Base-by-base conservation (phyloP, 2,797 vertebrate genomes). In the Enteromius fasciolatus region DNA sequence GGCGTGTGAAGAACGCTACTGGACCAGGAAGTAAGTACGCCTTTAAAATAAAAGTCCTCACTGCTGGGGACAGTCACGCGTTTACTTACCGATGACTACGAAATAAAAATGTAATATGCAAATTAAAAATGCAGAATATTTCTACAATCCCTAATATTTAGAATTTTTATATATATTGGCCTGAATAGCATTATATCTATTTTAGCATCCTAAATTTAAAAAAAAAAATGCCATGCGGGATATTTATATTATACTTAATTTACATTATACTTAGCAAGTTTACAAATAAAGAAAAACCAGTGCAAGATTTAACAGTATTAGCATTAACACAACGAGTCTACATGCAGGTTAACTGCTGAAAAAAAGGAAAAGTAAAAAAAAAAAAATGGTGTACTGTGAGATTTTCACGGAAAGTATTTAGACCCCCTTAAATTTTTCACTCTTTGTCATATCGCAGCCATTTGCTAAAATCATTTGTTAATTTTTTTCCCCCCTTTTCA, bases 41-140 rank as follows among this genome's bases (percentile, higher is more conserved):
- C 31, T 81, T 52, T 9, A 81, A 66, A 74, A 41, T 74, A 81
- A 74, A 82, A 54, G 70, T 75, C 80, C 12, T 1, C 8, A 39
- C 36, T 39, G 8, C 11, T 15, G 1, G 31, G 5, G 17, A 5
- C 28, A 54, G 31, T 1, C 9, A 48, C 15, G 14, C 1, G 41
- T 8, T 18, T 72, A 11, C 14, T 17, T 28, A 46, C 14, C 1
- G 23, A 28, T 10, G 23, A 28, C 15, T 18, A 2, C 41, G 6
- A 68, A 23, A 68, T 39, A 39, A 39, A 39, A 39, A 39, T 39
- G 36, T 48, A 48, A 52, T 20, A 8, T 20, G 6, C 7, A 8
- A 7, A 48, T 17, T 39, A 39, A 39, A 39, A 39, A 9, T 20
- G 7, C 18, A 20, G 6, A 50, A 50, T 50, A 50, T 20, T 52